Base-by-base conservation (phyloP, 2,797 vertebrate species). In the Rhinophrynus dorsalis region DNA sequence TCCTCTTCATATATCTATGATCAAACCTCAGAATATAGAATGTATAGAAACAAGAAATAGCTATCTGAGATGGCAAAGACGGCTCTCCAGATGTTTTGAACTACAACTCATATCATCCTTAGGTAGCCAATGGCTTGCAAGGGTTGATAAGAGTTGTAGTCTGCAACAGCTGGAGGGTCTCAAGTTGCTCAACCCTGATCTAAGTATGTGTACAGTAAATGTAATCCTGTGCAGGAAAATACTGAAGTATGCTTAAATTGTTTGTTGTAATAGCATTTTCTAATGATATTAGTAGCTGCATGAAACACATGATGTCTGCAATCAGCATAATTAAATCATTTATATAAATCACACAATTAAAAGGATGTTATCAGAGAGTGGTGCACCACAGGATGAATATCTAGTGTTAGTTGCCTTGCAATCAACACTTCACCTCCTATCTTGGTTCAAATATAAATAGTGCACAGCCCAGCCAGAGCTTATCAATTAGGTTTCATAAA, bases 271-370 rank as follows among this genome's bases (percentile, higher is more conserved):
- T n/a, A 15, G 21, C 21, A 21, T 42, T 15, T 11, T 42, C 35
- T 58, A 40, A 20, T 40, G 23, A 40, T 40, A 24, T 15, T 42
- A 7, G 6, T 10, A 58, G n/a, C 20, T 24, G 21, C 8, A 26
- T n/a, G 12, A 26, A 40, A 27, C 20, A 26, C 40, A 10, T 58
- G 33, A 26, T 6, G 21, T 26, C 21, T 26, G 13, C 40, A n/a
- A 58, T 42, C 35, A 42, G 35, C 35, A 58, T 37, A 40, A 26
- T 58, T 38, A 58, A 24, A 40, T 33, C 37, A 58, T 58, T 15
- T 26, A 24, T 40, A 40, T 37, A 15, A 24, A 58, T 58, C 17
- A 58, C 21, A 17, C 12, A 40, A 27, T 40, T 15, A 58, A 42
- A 58, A 58, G 11, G 10, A 42, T 58, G 21, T 15, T 27, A 42